These are phyloP conservation scores for Etia nguti DNA, from an alignment of 2,113 vertebrate genomes.

Conservation along the genomic window DNA sequence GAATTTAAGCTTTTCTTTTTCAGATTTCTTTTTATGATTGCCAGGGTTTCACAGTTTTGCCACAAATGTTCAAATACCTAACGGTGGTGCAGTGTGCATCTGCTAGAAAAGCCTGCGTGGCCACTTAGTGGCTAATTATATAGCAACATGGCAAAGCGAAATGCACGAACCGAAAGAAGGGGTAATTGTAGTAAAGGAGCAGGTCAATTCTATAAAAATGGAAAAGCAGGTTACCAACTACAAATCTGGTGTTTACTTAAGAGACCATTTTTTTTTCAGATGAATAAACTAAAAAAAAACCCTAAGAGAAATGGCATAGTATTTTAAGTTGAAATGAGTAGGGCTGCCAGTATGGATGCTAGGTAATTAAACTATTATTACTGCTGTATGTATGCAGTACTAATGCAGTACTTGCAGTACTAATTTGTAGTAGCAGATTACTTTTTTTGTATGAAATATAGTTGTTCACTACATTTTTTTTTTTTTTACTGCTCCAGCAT, in stretches of 20 bases:
- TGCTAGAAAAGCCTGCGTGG: not conserved
- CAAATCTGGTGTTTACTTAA: not conserved
- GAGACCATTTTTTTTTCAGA: not conserved
- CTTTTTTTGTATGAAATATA: no score
- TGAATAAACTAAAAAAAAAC: not conserved
- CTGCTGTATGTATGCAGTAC: not conserved
- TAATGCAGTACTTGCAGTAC: not conserved
- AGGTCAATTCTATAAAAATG: not conserved
- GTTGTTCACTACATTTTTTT: no score
- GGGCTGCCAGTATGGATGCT: not conserved
- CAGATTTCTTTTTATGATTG: not conserved
- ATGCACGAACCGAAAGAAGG: not conserved
- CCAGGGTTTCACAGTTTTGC: not conserved
- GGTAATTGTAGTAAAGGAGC: not conserved
- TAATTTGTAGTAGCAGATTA: not conserved
- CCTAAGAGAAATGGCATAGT: not conserved
- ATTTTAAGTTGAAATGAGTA: not conserved
- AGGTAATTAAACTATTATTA: not conserved
- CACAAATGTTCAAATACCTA: not conserved
- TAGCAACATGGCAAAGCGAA: not conserved
- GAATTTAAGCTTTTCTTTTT: not conserved
- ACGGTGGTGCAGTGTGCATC: not conserved
- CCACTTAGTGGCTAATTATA: not conserved
- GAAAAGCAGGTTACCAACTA: not conserved
- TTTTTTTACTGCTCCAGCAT: no score